Evolutionary conservation across 2,113 vertebrate species (phyloP), one percentile per base, ranked within the genome.

Genomic region (Rhabdomys dilectus): DNA sequence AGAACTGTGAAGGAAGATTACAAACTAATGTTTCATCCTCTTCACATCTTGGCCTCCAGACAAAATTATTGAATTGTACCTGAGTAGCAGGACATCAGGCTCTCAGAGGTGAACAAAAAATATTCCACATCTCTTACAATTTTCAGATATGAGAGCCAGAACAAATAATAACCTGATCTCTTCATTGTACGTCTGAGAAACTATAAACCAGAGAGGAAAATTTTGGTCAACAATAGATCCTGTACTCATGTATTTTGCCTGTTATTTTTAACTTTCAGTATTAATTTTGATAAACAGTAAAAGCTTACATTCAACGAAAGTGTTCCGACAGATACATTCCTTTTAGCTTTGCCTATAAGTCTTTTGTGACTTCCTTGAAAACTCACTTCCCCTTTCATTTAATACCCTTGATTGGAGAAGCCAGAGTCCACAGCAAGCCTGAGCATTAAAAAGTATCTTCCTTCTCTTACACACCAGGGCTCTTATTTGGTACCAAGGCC

Each of bases 241-340:
- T 24, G 82, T 78, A 22, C 7, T 66, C 16, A 36, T 48, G 62
- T 31, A 64, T 66, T 48, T 66, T 86, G 39, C 34, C 84, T 66
- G 66, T 85, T 64, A 82, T 60, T 82, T 95, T 94, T 89, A 88
- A 82, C 70, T 95, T 93, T 94, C 24, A n/a, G 53, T 91, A 73
- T 82, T 91, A 10, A 91, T 84, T 96, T 84, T 93, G 39, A 56
- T 56, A 66, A 85, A 81, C 39, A 89, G 34, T 64, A 73, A 91
- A 94, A 95, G 36, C 92, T 93, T 94, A 95, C 97, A 93, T 94
- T 39, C 64, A 95, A 89, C 36, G 89, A 53, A 72, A 88, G 77
- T 75, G 66, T 77, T 22, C 22, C 73, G 48, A 89, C 58, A 58
- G 53, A 39, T 89, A 91, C n/a, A 91, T 53, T 36, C 42, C 53